Base-by-base conservation (phyloP, 2,797 vertebrate genomes). In the Halcyon chelicuti region DNA sequence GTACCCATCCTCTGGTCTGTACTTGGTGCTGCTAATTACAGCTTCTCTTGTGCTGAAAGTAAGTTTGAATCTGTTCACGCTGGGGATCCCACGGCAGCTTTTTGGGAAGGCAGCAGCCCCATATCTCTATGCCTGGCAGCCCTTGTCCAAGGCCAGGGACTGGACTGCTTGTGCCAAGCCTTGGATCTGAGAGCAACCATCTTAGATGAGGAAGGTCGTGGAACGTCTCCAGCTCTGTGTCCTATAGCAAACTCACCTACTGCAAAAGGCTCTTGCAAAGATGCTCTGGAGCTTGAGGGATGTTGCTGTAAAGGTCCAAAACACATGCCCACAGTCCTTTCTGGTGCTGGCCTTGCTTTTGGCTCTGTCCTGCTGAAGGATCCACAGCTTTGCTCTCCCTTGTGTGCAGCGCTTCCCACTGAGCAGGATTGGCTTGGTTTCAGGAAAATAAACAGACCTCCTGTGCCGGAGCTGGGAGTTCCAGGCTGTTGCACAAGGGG, bases 251-350 rank as follows among this genome's bases (percentile, higher is more conserved):
- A 25, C 63, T 28, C 3, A 0, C 39, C 29, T 82, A 49, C 74
- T 82, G 40, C 40, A n/a, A 23, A 76, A 65, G 40, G 46, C 58
- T 55, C 54, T 29, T 58, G 40, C 29, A 25, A 2, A 82, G 54
- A 11, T 73, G 42, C 67, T 46, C 42, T 76, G 81, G 44, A 87
- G 49, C 66, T 33, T 21, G 4, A 17, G 23, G 39, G 21, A 7
- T 3, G 6, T 37, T 90, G 14, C 63, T 79, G 9, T 76, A 7
- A 62, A 37, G 19, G 35, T 89, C 46, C 21, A 67, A 51, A 73
- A 31, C 29, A 17, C 9, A 7, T 3, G 7, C 44, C 12, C 1
- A 0, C 20, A 0, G 0, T 76, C 29, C 18, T 86, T 68, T 72
- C 49, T 2, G 5, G 9, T 2, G 0, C 66, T 51, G 55, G 12